A percentile compares a stretch with the other conserved stretches of the same genome.
Conservation (phyloP, 2,888 invertebrate species). For the Drosophila paranaensis region DNA sequence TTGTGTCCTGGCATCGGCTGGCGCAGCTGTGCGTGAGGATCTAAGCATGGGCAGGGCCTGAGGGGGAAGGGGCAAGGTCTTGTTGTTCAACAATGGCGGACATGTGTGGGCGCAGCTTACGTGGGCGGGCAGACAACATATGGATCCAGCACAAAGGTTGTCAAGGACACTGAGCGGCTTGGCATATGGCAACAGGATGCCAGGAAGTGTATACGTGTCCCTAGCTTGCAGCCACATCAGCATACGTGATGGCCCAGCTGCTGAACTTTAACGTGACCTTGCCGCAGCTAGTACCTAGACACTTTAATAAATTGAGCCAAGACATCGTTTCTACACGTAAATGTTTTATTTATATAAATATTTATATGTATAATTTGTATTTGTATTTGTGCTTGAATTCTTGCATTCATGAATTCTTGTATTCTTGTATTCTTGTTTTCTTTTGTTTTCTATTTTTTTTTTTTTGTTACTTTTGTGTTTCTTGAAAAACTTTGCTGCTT, state of each 20-base stretch:
- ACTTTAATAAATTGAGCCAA: constrained; percentile 28
- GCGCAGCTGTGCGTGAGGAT: constrained; percentile 14
- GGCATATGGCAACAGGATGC: constrained; percentile 17
- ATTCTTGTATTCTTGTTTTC: constrained; percentile 31
- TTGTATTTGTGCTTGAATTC: constrained; percentile 34
- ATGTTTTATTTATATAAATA: constrained; percentile 40
- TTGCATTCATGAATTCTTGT: too few relatives aligned
- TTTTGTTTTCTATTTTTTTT: constrained; percentile 36
- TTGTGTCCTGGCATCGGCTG: constrained; percentile 17
- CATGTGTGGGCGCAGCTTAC: constrained; percentile 1
- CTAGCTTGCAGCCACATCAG: constrained; percentile 8
- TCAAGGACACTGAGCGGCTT: constrained; percentile 25
- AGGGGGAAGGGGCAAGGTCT: background rate
- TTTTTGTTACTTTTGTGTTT: constrained; percentile 70
- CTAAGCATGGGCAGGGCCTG: constrained; percentile 8
- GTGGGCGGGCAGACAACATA: constrained; percentile 24
- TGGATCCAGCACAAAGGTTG: constrained; percentile 23
- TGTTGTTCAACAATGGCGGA: background rate
- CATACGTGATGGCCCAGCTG: constrained; percentile 4
- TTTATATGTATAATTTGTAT: constrained; percentile 30
- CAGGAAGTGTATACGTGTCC: constrained; percentile 17
- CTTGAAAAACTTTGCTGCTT: constrained; percentile 78
- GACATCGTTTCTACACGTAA: constrained; percentile 14
- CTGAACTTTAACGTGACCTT: constrained; percentile 38
- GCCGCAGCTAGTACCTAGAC: background rate